Percentiles rank a stretch among this genome's conserved stretches.
These are phyloP conservation scores for Neomorphus geoffroyi DNA, from an alignment of 2,797 vertebrate species.

Conservation along the genomic window DNA sequence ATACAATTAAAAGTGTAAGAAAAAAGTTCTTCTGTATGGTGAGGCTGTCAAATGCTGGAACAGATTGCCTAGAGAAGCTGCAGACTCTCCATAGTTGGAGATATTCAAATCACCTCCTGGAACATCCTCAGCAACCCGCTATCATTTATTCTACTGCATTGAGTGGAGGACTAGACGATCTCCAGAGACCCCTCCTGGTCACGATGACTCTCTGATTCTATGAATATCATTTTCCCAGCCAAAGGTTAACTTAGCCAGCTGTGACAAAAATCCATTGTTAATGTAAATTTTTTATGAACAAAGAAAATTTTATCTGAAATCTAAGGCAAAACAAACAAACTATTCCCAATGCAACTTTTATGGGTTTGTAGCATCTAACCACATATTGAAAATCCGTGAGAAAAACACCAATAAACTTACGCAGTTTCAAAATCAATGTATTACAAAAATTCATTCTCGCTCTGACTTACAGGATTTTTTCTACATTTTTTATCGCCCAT, in stretches of 20 bases:
- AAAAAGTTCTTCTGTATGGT: background rate
- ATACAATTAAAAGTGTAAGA: too few species aligned
- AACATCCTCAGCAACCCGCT: background rate
- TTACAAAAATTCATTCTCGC: background rate
- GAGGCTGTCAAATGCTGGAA: background rate
- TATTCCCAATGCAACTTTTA: background rate
- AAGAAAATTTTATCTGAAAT: background rate
- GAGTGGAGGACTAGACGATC: background rate
- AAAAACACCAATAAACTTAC: background rate
- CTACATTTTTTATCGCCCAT: background rate
- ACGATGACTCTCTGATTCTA: rapidly evolving
- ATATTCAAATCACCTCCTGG: background rate
- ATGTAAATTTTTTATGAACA: rapidly evolving
- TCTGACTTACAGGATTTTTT: background rate
- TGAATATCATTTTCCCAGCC: background rate
- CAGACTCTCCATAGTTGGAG: background rate
- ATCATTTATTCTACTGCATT: rapidly evolving
- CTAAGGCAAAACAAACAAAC: background rate
- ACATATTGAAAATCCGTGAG: rapidly evolving
- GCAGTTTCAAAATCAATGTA: background rate
- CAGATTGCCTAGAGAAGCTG: background rate
- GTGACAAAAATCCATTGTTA: background rate
- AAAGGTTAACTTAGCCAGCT: background rate
- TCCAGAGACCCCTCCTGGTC: background rate
- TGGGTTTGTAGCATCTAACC: background rate